A percentile compares a stretch with the other conserved stretches of the same genome.
These are phyloP conservation scores for Laticauda colubrina DNA, from an alignment of 2,113 vertebrate genomes.

Conservation along the genomic window DNA sequence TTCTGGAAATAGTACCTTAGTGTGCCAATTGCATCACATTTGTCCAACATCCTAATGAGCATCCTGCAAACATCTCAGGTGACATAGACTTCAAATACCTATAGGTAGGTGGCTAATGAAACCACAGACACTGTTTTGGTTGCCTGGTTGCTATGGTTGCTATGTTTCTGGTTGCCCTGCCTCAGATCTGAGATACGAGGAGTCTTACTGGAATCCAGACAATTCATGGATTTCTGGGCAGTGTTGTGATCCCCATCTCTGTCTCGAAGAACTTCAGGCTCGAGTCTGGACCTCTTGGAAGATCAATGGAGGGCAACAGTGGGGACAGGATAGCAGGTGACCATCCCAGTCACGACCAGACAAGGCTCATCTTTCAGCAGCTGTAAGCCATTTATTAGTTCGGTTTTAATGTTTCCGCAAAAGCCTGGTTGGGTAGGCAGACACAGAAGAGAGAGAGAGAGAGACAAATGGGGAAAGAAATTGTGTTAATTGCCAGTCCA, in stretches of 20 bases:
- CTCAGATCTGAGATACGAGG: not conserved
- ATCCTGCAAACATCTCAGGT: not conserved
- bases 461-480: slow-evolving; percentile 43
- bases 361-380: slow-evolving; percentile 55
- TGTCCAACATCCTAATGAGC: not conserved
- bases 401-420: slow-evolving; percentile 23
- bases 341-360: slow-evolving; percentile 38
- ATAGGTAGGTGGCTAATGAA: not conserved
- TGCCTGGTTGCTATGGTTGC: not conserved
- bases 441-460: not conserved
- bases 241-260: not conserved
- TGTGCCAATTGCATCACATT: not conserved
- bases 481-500: slow-evolving; percentile 45
- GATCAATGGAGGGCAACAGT: slow-evolving; percentile 14
- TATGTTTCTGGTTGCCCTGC: too few species aligned
- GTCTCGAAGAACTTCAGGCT: not conserved
- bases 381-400: slow-evolving; percentile 57
- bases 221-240: not conserved
- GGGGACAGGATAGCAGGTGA: not conserved
- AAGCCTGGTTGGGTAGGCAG: not conserved
- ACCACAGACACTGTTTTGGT: not conserved
- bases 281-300: not conserved
- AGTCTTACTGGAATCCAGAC: not conserved
- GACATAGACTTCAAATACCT: not conserved
- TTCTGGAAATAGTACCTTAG: not conserved